A percentile compares a stretch with the other conserved stretches of the same genome.
Evolutionary conservation across 1,140 invertebrate genomes (phyloP).

Genomic region (Paraescarpia echinospica): DNA sequence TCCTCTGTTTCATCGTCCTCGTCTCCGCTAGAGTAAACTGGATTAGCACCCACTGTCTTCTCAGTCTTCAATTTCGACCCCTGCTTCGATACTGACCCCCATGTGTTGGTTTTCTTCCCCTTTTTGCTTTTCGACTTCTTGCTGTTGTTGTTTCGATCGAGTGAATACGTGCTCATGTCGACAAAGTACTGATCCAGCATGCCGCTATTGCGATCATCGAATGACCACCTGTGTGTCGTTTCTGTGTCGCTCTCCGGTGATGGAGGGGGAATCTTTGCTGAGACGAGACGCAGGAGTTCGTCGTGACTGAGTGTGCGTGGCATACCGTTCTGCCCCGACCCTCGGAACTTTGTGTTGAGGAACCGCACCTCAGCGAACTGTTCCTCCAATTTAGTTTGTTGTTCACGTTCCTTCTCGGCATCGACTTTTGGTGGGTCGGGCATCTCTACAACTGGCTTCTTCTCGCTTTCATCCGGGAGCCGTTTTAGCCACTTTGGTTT

Average conservation of each 20-base stretch:
- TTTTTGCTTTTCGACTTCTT: neutral
- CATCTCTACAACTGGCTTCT: neutral
- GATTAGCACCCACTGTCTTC: neutral
- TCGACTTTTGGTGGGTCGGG: neutral
- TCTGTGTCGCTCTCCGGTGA: neutral
- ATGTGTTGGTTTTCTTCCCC: neutral
- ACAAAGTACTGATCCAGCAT: neutral
- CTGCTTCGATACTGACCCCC: neutral
- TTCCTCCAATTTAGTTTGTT: neutral
- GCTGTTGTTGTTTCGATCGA: neutral
- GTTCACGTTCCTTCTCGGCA: neutral
- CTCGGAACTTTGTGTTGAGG: neutral
- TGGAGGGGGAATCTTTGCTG: neutral
- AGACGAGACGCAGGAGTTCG: neutral
- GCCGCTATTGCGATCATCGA: neutral
- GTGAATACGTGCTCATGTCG: neutral
- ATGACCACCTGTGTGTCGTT: neutral
- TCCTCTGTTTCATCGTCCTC: neutral
- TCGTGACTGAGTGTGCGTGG: neutral
- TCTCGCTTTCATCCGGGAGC: neutral
- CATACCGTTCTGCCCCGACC: neutral
- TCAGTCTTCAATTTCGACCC: neutral
- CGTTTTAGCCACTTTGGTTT: neutral
- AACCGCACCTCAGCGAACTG: neutral
- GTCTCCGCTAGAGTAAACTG: neutral